Evolutionary conservation across 2,888 invertebrate genomes (phyloP).

Genomic region (Melipona bicolor): DNA sequence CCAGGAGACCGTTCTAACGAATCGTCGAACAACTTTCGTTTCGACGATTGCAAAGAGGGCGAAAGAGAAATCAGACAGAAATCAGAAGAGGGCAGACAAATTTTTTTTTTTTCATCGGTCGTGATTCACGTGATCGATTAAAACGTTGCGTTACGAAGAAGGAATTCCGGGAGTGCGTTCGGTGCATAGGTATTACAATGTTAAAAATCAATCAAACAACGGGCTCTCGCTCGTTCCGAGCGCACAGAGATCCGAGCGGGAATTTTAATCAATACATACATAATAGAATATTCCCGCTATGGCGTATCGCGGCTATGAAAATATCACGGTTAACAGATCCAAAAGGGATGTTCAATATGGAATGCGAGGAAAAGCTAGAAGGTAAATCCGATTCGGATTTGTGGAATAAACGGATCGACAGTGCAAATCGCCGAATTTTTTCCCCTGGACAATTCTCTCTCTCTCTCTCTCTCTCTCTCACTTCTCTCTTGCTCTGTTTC

Average conservation of each 20-base stretch:
- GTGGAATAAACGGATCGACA: slow-evolving; percentile 66
- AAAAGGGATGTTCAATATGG: slow-evolving; percentile 59
- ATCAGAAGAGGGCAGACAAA: background rate
- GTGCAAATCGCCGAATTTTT: slow-evolving; percentile 59
- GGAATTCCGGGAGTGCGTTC: slow-evolving; percentile 21
- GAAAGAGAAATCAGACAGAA: background rate
- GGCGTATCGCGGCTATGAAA: slow-evolving; percentile 44
- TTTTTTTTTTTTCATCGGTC: background rate
- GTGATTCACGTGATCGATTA: slow-evolving; percentile 12
- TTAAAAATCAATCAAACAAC: slow-evolving; percentile 56
- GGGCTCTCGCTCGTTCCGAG: background rate
- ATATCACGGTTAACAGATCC: slow-evolving; percentile 53
- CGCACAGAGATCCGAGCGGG: slow-evolving; percentile 20
- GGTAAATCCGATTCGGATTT: slow-evolving; percentile 67
- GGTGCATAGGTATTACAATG: slow-evolving; percentile 37
- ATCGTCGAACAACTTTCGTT: background rate
- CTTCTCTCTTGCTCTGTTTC: slow-evolving; percentile 7
- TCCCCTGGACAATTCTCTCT: slow-evolving; percentile 30
- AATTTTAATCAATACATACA: slow-evolving; percentile 58
- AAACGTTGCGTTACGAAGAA: slow-evolving; percentile 19
- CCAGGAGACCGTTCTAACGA: background rate
- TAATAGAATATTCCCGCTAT: slow-evolving; percentile 52
- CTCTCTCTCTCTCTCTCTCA: slow-evolving; percentile 7
- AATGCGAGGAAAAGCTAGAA: slow-evolving; percentile 58
- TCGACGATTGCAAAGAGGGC: background rate